These are phyloP conservation scores for Antechinus stuartii DNA, from an alignment of 2,113 vertebrate species.

Conservation along the genomic window DNA sequence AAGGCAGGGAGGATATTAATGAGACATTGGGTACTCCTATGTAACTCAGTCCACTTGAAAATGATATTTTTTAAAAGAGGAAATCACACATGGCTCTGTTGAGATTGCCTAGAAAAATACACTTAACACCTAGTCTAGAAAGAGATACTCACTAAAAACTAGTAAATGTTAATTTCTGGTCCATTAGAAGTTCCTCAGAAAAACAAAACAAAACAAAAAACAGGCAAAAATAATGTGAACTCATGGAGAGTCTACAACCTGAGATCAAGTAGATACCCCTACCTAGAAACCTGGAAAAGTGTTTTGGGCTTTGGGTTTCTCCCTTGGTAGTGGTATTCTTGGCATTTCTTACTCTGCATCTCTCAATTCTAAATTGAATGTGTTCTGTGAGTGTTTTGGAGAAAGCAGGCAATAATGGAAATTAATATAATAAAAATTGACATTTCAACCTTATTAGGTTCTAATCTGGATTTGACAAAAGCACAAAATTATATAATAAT, in stretches of 20 bases:
- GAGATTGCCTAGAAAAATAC: not conserved
- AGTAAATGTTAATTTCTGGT: not conserved
- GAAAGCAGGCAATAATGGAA: not conserved
- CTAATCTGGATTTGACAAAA: constrained; percentile 17
- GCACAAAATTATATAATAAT: not conserved
- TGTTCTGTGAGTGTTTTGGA: not conserved
- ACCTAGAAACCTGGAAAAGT: not conserved
- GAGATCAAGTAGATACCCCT: not conserved
- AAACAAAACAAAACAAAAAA: not conserved
- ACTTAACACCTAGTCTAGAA: not conserved
- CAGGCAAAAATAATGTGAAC: not conserved
- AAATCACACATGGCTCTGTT: not conserved
- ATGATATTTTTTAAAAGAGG: not conserved
- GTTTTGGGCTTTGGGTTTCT: not conserved
- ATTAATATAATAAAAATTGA: not conserved
- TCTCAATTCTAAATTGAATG: not conserved
- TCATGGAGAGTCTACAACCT: not conserved
- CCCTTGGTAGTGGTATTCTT: not conserved
- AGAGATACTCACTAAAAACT: not conserved
- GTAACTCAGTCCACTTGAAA: not conserved
- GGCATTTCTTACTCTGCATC: not conserved
- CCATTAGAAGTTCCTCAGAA: not conserved
- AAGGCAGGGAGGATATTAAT: not conserved
- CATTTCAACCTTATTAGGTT: not conserved
- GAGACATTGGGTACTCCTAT: constrained; percentile 10